Percentiles rank a stretch among this genome's conserved stretches.
Conservation (phyloP, 2,113 vertebrate genomes). For the Caloenas nicobarica region DNA sequence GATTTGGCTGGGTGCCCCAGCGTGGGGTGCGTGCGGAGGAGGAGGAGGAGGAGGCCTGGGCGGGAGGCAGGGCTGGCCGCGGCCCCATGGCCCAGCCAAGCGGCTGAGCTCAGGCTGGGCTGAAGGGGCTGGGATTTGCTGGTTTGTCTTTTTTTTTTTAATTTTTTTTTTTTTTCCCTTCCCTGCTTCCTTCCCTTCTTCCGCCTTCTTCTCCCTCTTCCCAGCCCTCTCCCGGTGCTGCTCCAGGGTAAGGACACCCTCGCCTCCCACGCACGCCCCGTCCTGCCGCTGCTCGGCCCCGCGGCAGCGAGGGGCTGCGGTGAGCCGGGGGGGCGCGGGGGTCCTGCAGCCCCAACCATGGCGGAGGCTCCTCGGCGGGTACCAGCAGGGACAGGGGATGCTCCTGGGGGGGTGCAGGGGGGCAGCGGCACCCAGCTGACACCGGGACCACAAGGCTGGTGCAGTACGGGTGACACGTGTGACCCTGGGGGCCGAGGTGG, state of each 20-base stretch:
- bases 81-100: constrained; percentile 22
- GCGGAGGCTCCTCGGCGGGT: background rate
- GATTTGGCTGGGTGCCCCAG: too few relatives aligned
- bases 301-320: background rate
- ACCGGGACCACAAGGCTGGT: background rate
- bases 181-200: constrained; percentile 45
- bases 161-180: background rate
- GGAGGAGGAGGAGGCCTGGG: background rate
- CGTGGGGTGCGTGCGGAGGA: background rate
- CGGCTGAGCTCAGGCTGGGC: background rate
- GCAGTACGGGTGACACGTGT: background rate
- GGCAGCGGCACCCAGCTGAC: background rate
- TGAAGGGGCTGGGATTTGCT: constrained; percentile 28
- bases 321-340: background rate
- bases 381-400: background rate
- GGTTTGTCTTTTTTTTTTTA: background rate
- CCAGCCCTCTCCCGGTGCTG: constrained; percentile 17
- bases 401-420: background rate
- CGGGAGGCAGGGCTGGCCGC: background rate
- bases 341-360: background rate
- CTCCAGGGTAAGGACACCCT: constrained; percentile 20
- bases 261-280: background rate
- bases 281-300: background rate
- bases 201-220: constrained; percentile 26
- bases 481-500: background rate